Base-by-base conservation (phyloP, 2,797 vertebrate species). In the Emydoidea blandingii region DNA sequence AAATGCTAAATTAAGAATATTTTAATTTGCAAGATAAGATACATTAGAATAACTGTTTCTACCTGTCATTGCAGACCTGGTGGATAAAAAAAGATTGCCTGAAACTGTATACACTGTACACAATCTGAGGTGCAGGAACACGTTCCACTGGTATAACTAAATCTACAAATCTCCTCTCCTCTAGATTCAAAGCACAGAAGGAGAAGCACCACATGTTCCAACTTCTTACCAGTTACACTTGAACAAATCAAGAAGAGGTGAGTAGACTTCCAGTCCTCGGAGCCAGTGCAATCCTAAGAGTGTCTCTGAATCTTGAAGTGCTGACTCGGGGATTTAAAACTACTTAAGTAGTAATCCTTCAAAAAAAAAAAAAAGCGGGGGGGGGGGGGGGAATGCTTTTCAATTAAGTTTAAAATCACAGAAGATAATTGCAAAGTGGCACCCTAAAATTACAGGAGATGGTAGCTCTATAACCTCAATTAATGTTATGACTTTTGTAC, bases 141-240 rank as follows among this genome's bases (percentile, higher is more conserved):
- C 79, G 44, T 79, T 95, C 59, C 59, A 53, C 4, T 91, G 81
- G 31, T 53, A 72, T 97, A 57, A 97, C 68, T 85, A 96, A 91
- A 86, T 94, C 56, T 41, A 87, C 0, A 5, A 95, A 86, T 96
- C 21, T 29, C 94, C 31, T 96, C 88, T 94, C 93, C 3, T 95
- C 96, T 91, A 99, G 99, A 99, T 99, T 95, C 99, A 99, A 97
- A 99, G 99, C 95, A 99, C 99, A 18, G 99, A 99, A 85, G 99
- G 99, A 81, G 99, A 99, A 91, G 95, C 98, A 34, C 97, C 98
- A 5, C 98, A 98, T 0, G 2, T 98, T 94, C 94, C 98, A 89
- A 76, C 98, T n/a, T 81, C 97, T 44, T 96, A 97, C 83, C 98
- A 98, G 81, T 89, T 98, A 76, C 91, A 97, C n/a, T 96, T 98